Conservation (phyloP, 1,140 invertebrate species). For the Drosophila simulans region DNA sequence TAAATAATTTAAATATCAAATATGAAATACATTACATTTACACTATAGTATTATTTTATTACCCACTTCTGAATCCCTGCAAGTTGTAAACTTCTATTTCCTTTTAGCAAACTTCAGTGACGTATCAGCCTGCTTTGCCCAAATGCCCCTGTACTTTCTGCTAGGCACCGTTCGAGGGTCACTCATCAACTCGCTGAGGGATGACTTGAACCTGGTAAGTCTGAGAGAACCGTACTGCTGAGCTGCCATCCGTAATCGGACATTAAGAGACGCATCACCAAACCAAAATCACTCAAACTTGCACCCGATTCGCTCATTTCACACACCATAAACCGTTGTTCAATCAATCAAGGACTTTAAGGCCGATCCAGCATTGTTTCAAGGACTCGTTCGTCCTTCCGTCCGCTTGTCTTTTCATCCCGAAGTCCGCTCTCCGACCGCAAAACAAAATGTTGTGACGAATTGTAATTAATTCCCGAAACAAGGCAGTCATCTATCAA, state of each 20-base stretch:
- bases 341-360: constrained; percentile 76
- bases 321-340: constrained; percentile 78
- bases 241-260: constrained; percentile 14
- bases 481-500: constrained; percentile 83
- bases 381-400: constrained; percentile 25
- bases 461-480: constrained; percentile 84
- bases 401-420: constrained; percentile 7
- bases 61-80: neutral
- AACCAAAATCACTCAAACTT: constrained; percentile 75
- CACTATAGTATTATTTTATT: too few species aligned
- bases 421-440: constrained; percentile 52
- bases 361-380: constrained; percentile 60
- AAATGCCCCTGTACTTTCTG: constrained; percentile 88
- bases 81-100: constrained; percentile 16
- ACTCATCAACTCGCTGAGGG: constrained; percentile 86
- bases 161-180: constrained; percentile 87
- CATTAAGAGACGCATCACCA: constrained; percentile 59
- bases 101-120: constrained; percentile 83
- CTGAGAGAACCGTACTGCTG: constrained; percentile 22
- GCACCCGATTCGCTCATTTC: constrained; percentile 77
- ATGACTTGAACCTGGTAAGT: constrained; percentile 79
- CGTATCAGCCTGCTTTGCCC: constrained; percentile 85
- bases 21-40: too few species aligned
- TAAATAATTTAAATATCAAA: neutral
- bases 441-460: constrained; percentile 83